Percentiles rank a stretch among this genome's conserved stretches.
phyloP scores from a whole-genome alignment of 2,797 vertebrate genomes.

The Australoheros facetus region DNA sequence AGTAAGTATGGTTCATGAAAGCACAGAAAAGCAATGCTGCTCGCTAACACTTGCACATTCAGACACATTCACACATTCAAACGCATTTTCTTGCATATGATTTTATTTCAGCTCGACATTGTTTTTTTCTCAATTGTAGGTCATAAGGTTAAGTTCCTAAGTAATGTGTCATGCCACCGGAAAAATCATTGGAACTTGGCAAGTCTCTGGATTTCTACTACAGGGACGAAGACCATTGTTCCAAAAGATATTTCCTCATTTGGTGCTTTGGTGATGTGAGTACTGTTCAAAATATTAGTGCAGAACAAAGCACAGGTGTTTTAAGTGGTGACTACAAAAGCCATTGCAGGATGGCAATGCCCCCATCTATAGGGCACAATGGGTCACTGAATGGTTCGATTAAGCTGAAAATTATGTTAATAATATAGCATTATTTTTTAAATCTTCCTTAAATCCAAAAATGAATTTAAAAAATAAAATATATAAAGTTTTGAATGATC shows the following conservation, averaged over 20 bases:
- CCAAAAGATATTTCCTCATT: neutral
- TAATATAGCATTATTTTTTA: neutral
- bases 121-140: too few relatives aligned
- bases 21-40: neutral
- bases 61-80: neutral
- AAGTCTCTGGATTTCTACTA: neutral
- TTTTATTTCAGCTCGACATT: neutral
- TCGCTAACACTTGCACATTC: neutral
- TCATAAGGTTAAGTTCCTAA: fast-evolving
- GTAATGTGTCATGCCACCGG: neutral
- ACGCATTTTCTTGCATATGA: neutral
- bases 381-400: neutral
- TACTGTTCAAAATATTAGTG: neutral
- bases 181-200: neutral
- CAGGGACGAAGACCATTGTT: neutral
- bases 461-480: neutral
- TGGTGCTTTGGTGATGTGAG: neutral
- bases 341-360: neutral
- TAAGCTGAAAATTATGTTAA: neutral
- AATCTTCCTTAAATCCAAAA: too few relatives aligned
- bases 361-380: neutral
- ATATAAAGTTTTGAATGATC: neutral
- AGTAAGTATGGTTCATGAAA: neutral
- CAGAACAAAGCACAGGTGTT: neutral
- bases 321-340: neutral